phyloP scores from a whole-genome alignment of 2,888 invertebrate genomes.

The Oscheius sp. region DNA sequence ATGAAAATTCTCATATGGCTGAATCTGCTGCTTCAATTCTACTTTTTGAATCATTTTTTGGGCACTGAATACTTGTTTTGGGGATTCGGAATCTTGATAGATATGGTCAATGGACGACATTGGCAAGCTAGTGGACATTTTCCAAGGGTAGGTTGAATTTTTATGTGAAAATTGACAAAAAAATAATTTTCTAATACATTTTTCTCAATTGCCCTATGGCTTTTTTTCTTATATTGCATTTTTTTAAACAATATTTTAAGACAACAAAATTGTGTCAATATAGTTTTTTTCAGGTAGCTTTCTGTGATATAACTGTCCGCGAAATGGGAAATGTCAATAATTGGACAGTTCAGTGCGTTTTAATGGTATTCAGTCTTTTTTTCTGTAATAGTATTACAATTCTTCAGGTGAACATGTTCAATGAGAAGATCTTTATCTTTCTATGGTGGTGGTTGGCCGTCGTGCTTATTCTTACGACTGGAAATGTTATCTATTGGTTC shows the following conservation, averaged over 20 bases:
- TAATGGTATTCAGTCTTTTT: constrained; percentile 52
- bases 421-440: constrained; percentile 70
- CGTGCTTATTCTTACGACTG: constrained; percentile 52
- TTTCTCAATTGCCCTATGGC: too few relatives aligned
- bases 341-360: constrained; percentile 68
- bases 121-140: constrained; percentile 71
- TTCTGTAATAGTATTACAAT: not conserved
- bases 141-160: constrained; percentile 53
- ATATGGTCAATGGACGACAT: constrained; percentile 64
- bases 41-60: constrained; percentile 56
- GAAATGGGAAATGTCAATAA: constrained; percentile 60
- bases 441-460: constrained; percentile 69
- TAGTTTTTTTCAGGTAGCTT: constrained; percentile 60
- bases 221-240: not conserved
- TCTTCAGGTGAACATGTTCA: constrained; percentile 67
- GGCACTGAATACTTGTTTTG: constrained; percentile 65
- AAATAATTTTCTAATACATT: too few relatives aligned
- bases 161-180: not conserved
- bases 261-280: not conserved
- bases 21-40: constrained; percentile 50
- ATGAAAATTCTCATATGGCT: constrained; percentile 50
- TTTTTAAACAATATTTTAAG: not conserved
- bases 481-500: constrained; percentile 59
- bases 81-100: constrained; percentile 69
- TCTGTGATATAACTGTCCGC: constrained; percentile 65